Percentiles rank a stretch among this genome's conserved stretches.
phyloP scores from a whole-genome alignment of 2,888 invertebrate species.

The Kuschelorhynchus macadamiae region DNA sequence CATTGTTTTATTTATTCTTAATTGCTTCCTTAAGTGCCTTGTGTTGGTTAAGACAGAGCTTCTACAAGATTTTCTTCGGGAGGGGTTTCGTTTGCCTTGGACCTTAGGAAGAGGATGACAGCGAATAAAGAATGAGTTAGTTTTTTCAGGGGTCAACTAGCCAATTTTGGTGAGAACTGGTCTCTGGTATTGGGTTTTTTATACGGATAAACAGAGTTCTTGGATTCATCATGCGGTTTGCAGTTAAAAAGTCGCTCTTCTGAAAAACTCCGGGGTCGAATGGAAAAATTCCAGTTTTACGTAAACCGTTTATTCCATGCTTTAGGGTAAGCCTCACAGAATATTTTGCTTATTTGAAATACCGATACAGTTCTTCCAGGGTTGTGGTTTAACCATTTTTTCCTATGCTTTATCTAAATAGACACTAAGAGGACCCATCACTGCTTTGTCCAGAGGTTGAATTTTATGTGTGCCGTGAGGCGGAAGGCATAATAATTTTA shows the following conservation, averaged over 20 bases:
- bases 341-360: constrained; percentile 12
- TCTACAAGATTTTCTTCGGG: too few species aligned
- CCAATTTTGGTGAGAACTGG: too few species aligned
- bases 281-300: background rate
- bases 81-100: too few species aligned
- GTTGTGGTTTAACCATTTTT: background rate
- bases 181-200: too few species aligned
- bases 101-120: too few species aligned
- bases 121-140: too few species aligned
- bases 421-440: background rate
- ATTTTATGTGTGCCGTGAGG: background rate
- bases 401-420: background rate
- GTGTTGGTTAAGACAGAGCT: too few species aligned
- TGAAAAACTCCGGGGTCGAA: background rate
- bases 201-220: too few species aligned
- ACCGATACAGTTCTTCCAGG: background rate
- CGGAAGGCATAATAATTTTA: background rate
- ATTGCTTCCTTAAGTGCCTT: too few species aligned
- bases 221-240: too few species aligned
- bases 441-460: constrained; percentile 1
- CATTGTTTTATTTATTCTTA: too few species aligned
- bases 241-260: background rate
- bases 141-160: too few species aligned
- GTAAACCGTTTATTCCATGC: background rate
- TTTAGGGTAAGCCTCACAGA: constrained; percentile 1